These are phyloP conservation scores for Andricus quercusramuli DNA, from an alignment of 2,888 invertebrate species.

Conservation along the genomic window DNA sequence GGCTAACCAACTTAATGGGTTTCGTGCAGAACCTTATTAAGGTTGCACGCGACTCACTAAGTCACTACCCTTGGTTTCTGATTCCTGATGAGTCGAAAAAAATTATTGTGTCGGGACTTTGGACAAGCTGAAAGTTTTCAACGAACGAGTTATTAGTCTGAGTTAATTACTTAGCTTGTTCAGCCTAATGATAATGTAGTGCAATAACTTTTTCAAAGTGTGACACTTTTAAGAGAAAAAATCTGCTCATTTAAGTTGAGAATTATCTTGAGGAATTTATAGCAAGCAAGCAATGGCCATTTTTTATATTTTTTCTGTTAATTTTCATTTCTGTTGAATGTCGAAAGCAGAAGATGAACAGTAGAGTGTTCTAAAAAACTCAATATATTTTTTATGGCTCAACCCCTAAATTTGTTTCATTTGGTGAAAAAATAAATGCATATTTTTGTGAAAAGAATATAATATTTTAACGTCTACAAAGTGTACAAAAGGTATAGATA, in stretches of 20 bases:
- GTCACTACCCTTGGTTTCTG: constrained; percentile 38
- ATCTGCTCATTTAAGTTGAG: background rate
- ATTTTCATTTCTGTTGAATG: too few relatives aligned
- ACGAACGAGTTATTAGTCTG: constrained; percentile 4
- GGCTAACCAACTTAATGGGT: constrained; percentile 71
- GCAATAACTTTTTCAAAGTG: constrained; percentile 22
- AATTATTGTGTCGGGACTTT: constrained; percentile 28
- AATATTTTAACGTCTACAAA: too few relatives aligned
- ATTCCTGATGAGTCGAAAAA: constrained; percentile 39
- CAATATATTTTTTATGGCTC: too few relatives aligned
- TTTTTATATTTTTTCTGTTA: too few relatives aligned
- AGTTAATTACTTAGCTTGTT: constrained; percentile 34
- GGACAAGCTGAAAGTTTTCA: constrained; percentile 28
- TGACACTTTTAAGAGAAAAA: background rate
- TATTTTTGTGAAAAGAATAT: too few relatives aligned
- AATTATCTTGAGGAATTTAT: background rate
- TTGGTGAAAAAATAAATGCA: too few relatives aligned
- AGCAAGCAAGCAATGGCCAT: background rate
- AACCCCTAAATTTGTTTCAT: too few relatives aligned
- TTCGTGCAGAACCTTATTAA: constrained; percentile 63
- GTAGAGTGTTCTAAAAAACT: too few relatives aligned
- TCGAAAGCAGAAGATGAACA: too few relatives aligned
- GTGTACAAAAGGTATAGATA: too few relatives aligned
- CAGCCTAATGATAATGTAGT: constrained; percentile 25
- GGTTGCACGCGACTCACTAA: constrained; percentile 53